These are phyloP conservation scores for Pardalotus punctatus DNA, from an alignment of 2,113 vertebrate species.

Conservation along the genomic window DNA sequence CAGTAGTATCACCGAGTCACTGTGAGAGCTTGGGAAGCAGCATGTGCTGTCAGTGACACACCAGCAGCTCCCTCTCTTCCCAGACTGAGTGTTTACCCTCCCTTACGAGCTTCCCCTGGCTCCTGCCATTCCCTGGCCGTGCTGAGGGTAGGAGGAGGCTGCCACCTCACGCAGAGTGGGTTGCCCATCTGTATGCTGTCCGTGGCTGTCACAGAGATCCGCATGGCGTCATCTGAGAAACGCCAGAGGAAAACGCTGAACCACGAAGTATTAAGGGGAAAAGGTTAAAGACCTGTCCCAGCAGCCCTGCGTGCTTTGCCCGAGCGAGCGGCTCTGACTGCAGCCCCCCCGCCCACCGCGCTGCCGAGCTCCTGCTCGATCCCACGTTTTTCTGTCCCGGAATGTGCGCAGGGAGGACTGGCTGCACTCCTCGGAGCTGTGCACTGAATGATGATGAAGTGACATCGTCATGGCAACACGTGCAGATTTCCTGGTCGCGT, in stretches of 20 bases:
- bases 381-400: background rate
- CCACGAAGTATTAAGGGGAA: background rate
- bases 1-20: background rate
- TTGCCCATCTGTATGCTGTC: background rate
- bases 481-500: conserved; percentile 78
- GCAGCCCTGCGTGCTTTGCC: background rate
- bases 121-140: background rate
- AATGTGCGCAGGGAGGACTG: background rate
- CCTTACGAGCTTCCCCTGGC: background rate
- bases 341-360: rapidly evolving
- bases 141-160: background rate
- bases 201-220: background rate
- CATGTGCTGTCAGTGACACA: background rate
- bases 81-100: background rate
- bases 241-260: background rate
- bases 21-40: background rate
- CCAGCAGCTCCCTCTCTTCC: background rate
- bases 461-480: conserved; percentile 85
- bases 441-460: conserved; percentile 77
- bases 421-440: background rate
- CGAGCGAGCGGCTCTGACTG: rapidly evolving
- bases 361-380: background rate
- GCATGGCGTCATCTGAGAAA: background rate
- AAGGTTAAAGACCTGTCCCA: background rate
- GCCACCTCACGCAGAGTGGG: background rate